Conservation (phyloP, 2,113 vertebrate species). For the Nesoenas mayeri region DNA sequence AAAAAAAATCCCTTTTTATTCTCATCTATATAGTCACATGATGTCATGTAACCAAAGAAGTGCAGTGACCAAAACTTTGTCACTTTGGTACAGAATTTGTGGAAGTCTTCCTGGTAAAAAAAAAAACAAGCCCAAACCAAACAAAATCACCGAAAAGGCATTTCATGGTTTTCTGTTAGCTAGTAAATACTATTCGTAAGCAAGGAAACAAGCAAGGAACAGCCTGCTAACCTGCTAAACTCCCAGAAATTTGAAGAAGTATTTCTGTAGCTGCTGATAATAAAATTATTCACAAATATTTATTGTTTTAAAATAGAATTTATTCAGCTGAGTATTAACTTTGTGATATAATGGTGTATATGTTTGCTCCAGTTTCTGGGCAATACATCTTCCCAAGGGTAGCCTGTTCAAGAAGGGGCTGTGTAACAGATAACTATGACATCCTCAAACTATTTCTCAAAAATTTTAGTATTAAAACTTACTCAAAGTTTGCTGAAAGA, state of each 20-base stretch:
- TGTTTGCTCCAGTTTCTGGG: neutral
- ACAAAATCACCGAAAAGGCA: rapidly evolving
- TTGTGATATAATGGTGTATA: neutral
- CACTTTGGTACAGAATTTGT: neutral
- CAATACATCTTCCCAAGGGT: neutral
- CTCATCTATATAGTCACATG: neutral
- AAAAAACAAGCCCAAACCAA: neutral
- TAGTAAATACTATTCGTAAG: neutral
- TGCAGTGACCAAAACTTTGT: neutral
- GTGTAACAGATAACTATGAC: neutral
- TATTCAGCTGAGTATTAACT: neutral
- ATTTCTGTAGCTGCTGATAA: neutral
- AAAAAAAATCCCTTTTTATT: neutral
- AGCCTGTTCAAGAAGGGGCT: rapidly evolving
- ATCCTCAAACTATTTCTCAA: neutral
- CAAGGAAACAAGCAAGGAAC: neutral
- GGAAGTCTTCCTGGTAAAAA: neutral
- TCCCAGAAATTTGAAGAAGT: neutral
- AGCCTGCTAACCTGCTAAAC: neutral
- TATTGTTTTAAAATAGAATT: neutral
- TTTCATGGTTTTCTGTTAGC: neutral
- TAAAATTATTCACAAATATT: neutral
- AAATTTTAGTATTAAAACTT: neutral
- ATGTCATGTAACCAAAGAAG: neutral
- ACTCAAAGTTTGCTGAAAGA: neutral